Evolutionary conservation across 2,113 vertebrate species (phyloP).

Genomic region (Cricetomys ansorgei): DNA sequence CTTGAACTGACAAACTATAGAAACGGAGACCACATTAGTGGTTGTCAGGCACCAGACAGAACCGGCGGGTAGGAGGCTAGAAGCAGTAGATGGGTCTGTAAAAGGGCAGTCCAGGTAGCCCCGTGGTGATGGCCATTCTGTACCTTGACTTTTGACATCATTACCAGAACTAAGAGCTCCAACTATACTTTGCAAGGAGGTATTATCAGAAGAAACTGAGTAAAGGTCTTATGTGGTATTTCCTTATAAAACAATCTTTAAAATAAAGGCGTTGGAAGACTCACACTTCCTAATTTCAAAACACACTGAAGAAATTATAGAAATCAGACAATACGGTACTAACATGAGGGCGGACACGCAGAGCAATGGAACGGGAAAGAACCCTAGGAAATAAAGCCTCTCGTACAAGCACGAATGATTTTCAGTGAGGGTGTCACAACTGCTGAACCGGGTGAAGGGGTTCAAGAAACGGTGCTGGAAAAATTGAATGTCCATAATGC

Average conservation of each 20-base stretch:
- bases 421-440: not conserved
- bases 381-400: not conserved
- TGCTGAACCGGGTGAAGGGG: not conserved
- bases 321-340: not conserved
- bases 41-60: not conserved
- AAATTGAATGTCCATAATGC: not conserved
- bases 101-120: rapidly evolving
- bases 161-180: not conserved
- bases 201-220: not conserved
- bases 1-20: not conserved
- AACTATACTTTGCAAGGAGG: not conserved
- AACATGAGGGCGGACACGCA: not conserved
- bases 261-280: not conserved
- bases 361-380: not conserved
- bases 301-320: not conserved
- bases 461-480: not conserved
- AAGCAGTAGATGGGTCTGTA: not conserved
- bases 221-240: not conserved
- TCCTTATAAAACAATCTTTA: not conserved
- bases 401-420: not conserved
- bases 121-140: not conserved
- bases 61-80: not conserved
- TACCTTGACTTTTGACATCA: not conserved
- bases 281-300: constrained; percentile 17
- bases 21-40: not conserved